Evolutionary conservation across 2,888 invertebrate genomes (phyloP), one percentile per base, ranked within the genome.

Genomic region (Galerucella calmariensis): DNA sequence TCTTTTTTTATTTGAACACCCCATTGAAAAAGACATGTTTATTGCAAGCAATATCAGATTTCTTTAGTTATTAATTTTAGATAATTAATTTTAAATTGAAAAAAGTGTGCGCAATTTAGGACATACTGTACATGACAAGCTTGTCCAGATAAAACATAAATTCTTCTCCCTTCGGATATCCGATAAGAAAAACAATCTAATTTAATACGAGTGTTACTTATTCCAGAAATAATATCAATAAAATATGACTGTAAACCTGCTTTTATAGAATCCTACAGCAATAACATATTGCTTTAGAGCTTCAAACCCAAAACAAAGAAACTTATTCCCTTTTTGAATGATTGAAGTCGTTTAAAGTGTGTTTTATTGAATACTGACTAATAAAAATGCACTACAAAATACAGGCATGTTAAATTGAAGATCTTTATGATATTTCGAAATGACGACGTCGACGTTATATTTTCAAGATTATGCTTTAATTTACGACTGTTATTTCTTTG

Each of bases 201-300:
- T 83, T 81, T 81, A 82, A 81, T 82, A 80, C 76, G 77, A 82
- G 80, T 81, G 81, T 83, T 84, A 82, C 82, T 83, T 82, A 83
- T 81, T 82, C 77, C 77, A 79, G 78, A 81, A 80, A 81, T 81
- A 80, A 82, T 83, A 81, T 81, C 83, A 83, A 83, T 81, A 81
- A 82, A 83, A 83, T 81, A 80, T 80, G 80, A 82, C 79, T 81
- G 80, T 82, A 83, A 82, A 83, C 75, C 80, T 74, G 77, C 78
- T 80, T 83, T 83, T 83, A 83, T 83, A 77, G 80, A 80, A 78
- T 79, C 78, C 77, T 78, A 77, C 80, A 80, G 76, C 82, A 78
- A 81, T 81, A 82, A 80, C 82, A 82, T 82, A 82, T 82, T 82
- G 81, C 80, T 73, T 74, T 63, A 72, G 69, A 75, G 68, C 74